Conservation (phyloP, 2,797 vertebrate species). For the Serranus cabrilla region DNA sequence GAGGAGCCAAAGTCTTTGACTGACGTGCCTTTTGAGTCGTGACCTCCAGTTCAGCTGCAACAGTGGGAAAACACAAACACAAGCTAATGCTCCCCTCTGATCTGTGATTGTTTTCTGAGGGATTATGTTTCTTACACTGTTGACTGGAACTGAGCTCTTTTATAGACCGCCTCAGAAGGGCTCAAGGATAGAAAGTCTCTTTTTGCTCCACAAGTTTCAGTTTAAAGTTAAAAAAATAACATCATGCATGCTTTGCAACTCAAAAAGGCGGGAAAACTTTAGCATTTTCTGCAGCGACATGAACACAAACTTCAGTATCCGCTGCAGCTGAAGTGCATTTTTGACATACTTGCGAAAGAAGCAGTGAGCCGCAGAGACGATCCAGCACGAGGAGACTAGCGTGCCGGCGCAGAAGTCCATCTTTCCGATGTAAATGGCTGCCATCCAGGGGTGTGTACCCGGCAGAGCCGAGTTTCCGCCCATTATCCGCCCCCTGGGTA, state of each 20-base stretch:
- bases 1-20: conserved; percentile 48
- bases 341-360: conserved; percentile 90
- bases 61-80: background rate
- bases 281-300: background rate
- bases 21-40: conserved; percentile 1
- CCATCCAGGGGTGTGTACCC: conserved; percentile 95
- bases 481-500: conserved; percentile 88
- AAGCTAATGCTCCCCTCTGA: background rate
- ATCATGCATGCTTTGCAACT: background rate
- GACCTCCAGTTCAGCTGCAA: background rate
- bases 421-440: conserved; percentile 90
- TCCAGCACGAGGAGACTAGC: conserved; percentile 94
- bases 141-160: conserved; percentile 3
- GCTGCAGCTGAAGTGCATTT: background rate
- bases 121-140: background rate
- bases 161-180: background rate
- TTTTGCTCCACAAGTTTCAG: background rate
- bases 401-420: conserved; percentile 91
- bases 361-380: conserved; percentile 95
- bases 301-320: background rate
- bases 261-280: background rate
- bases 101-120: background rate
- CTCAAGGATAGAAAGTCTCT: background rate
- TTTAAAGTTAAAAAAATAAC: background rate
- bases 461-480: conserved; percentile 89